Base-by-base conservation (phyloP, 2,113 vertebrate genomes). In the Pseudolaguvia tuberculata region DNA sequence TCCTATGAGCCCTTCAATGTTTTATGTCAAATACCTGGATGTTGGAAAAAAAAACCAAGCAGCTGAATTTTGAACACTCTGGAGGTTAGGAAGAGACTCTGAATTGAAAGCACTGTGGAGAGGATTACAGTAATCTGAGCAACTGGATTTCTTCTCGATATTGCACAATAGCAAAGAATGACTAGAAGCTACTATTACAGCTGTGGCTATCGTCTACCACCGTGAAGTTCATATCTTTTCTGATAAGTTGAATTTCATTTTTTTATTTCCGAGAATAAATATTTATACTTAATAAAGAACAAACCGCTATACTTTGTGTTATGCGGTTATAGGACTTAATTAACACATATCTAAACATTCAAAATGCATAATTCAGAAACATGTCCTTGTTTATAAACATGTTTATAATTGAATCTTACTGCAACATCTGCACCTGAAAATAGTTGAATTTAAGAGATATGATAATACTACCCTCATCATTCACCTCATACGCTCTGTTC, bases 101-200 rank as follows among this genome's bases (percentile, higher is more conserved):
- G 58, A 63, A 63, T 12, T 45, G 61, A 63, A 21, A 63, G n/a
- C n/a, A 42, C 35, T 21, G 15, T 45, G 35, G n/a, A 35, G 5
- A 45, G 61, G 39, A 63, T 45, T 45, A 45, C 35, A 23, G 61
- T 42, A 63, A 63, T 45, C 35, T 45, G 31, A 23, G 61, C 61
- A 21, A 45, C n/a, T 23, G 20, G 61, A 63, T 63, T 63, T 42
- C 61, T 63, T 15, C 39, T 23, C 61, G 17, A 61, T 61, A 23
- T 23, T 63, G 12, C 14, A 63, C 21, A 63, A 45, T 23, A 23
- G 35, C n/a, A 42, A 21, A 14, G 27, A 45, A 61, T 20, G 20
- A 63, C 1, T 13, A 63, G 35, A n/a, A 63, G 39, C 21, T 39
- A 61, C 25, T 31, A 12, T 59, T 29, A 42, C 39, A 42, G 39